Conservation (phyloP, 2,888 invertebrate species). For the Drosophila cracens region DNA sequence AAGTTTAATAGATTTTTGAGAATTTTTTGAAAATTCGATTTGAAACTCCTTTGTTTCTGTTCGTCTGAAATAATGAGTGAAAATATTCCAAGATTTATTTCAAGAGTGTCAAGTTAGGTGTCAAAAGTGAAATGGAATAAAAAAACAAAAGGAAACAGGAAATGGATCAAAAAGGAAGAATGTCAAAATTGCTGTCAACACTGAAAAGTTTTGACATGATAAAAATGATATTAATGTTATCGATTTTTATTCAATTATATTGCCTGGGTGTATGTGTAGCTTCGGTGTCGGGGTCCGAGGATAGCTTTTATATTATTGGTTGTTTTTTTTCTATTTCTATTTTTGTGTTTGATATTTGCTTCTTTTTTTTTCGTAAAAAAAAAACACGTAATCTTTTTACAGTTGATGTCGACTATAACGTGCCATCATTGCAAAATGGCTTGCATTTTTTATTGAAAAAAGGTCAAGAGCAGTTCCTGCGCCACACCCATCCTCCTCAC, state of each 20-base stretch:
- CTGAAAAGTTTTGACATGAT: neutral
- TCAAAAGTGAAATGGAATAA: too few species aligned
- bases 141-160: too few species aligned
- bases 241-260: neutral
- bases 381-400: conserved; percentile 84
- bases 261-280: conserved; percentile 2
- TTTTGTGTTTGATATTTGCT: conserved; percentile 41
- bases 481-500: neutral
- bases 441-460: conserved; percentile 87
- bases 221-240: neutral
- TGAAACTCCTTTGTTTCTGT: accelerated
- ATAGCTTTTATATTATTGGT: conserved; percentile 16
- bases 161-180: neutral
- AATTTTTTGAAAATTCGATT: neutral
- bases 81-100: neutral
- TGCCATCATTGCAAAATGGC: conserved; percentile 90
- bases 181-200: neutral
- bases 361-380: neutral
- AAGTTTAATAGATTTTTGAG: too few species aligned
- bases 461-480: conserved; percentile 76
- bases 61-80: neutral
- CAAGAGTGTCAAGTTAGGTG: neutral
- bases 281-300: conserved; percentile 22
- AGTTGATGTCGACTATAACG: conserved; percentile 90
- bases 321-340: conserved; percentile 3